Evolutionary conservation across 2,888 invertebrate genomes (phyloP).

Genomic region (Melikaiella ostensackeni): DNA sequence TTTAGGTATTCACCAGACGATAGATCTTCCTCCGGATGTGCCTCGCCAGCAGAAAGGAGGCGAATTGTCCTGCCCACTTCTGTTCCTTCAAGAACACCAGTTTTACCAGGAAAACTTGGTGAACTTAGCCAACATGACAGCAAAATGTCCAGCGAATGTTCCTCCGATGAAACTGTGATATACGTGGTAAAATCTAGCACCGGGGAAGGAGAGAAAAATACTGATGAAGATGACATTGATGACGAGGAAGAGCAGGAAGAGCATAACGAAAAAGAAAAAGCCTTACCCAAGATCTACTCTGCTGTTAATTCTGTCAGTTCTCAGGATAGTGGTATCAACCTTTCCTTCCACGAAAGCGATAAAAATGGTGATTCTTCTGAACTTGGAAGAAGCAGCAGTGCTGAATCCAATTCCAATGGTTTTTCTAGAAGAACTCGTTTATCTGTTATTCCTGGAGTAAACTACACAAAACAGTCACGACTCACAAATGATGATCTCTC

Average conservation of each 20-base stretch:
- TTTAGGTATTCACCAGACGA: slow-evolving; percentile 70
- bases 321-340: slow-evolving; percentile 88
- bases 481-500: slow-evolving; percentile 68
- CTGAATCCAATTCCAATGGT: slow-evolving; percentile 70
- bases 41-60: slow-evolving; percentile 71
- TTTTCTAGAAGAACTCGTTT: slow-evolving; percentile 61
- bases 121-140: slow-evolving; percentile 74
- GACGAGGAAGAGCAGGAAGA: slow-evolving; percentile 77
- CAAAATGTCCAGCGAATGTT: slow-evolving; percentile 76
- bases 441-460: slow-evolving; percentile 45
- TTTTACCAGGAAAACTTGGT: slow-evolving; percentile 62
- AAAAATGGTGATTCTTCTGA: slow-evolving; percentile 75
- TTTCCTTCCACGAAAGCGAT: slow-evolving; percentile 85
- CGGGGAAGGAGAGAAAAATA: slow-evolving; percentile 57
- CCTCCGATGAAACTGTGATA: slow-evolving; percentile 77
- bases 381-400: slow-evolving; percentile 69
- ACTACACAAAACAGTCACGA: slow-evolving; percentile 57
- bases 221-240: slow-evolving; percentile 80
- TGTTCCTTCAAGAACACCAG: slow-evolving; percentile 55
- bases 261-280: slow-evolving; percentile 76
- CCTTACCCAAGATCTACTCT: slow-evolving; percentile 81
- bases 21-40: slow-evolving; percentile 69
- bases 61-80: slow-evolving; percentile 54
- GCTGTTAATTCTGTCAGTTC: slow-evolving; percentile 86
- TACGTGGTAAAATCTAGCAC: slow-evolving; percentile 71